Evolutionary conservation across 2,888 invertebrate species (phyloP).

Genomic region (Laspeyria flexula): DNA sequence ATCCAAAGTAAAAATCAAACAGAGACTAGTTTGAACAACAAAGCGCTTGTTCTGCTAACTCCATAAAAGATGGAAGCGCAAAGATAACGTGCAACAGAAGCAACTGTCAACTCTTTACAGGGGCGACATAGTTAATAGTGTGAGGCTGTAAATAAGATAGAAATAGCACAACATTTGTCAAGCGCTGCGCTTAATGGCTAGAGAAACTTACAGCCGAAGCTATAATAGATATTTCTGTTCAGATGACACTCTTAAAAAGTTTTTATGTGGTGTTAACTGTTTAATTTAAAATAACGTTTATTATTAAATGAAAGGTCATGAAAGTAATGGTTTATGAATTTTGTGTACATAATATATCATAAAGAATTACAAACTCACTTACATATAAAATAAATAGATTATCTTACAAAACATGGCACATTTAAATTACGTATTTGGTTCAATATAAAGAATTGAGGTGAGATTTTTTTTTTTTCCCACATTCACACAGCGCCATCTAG

Average conservation of each 20-base stretch:
- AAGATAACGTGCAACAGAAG: slow-evolving; percentile 13
- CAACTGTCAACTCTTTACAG: slow-evolving; percentile 23
- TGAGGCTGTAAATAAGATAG: slow-evolving; percentile 22
- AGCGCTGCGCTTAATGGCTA: background rate
- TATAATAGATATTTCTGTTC: background rate
- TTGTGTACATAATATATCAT: no score
- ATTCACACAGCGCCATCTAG: no score
- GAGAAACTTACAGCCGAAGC: background rate
- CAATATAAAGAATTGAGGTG: no score
- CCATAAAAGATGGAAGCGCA: background rate
- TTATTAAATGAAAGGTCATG: no score
- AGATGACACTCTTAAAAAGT: background rate
- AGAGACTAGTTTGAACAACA: background rate
- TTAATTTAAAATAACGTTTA: no score
- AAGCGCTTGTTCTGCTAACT: background rate
- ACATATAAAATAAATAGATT: no score
- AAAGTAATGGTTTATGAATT: no score
- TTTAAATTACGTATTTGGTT: no score
- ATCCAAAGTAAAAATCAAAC: background rate
- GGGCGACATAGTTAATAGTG: slow-evolving; percentile 28
- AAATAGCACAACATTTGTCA: slow-evolving; percentile 3
- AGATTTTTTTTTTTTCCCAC: no score
- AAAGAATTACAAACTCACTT: no score
- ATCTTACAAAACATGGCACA: no score
- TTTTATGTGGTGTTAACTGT: background rate